Evolutionary conservation across 2,113 vertebrate species (phyloP).

Genomic region (Anoura caudifer): DNA sequence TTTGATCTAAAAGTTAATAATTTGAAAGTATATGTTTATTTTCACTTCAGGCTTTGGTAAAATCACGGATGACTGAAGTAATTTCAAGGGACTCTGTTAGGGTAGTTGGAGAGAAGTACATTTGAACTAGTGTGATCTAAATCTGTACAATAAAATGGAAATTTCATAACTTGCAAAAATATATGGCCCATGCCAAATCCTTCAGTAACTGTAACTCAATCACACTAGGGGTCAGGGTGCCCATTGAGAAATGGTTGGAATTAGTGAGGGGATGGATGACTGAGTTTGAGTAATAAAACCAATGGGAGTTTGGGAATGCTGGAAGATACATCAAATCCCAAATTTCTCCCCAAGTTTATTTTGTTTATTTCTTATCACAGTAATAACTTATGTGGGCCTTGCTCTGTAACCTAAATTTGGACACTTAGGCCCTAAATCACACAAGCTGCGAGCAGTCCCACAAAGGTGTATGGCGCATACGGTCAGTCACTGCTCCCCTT

Average conservation of each 20-base stretch:
- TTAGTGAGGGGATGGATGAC: background rate
- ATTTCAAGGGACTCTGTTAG: background rate
- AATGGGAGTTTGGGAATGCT: background rate
- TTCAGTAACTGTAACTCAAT: background rate
- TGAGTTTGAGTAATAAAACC: background rate
- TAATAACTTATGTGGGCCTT: background rate
- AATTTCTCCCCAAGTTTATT: background rate
- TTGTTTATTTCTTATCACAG: background rate
- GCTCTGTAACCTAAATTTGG: background rate
- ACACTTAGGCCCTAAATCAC: background rate
- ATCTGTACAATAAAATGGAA: conserved; percentile 14
- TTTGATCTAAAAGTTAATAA: background rate
- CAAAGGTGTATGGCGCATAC: background rate
- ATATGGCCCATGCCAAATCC: background rate
- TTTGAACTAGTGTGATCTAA: background rate
- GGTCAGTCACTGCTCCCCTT: background rate
- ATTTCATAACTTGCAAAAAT: background rate
- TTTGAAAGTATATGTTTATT: background rate
- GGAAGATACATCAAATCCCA: background rate
- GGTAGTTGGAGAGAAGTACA: conserved; percentile 6
- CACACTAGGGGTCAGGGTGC: background rate
- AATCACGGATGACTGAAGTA: background rate
- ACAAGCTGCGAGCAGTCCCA: background rate
- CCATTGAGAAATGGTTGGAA: background rate
- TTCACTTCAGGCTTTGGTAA: background rate